Evolutionary conservation across 2,797 vertebrate genomes (phyloP).

Genomic region (Pantherophis vulpinus): DNA sequence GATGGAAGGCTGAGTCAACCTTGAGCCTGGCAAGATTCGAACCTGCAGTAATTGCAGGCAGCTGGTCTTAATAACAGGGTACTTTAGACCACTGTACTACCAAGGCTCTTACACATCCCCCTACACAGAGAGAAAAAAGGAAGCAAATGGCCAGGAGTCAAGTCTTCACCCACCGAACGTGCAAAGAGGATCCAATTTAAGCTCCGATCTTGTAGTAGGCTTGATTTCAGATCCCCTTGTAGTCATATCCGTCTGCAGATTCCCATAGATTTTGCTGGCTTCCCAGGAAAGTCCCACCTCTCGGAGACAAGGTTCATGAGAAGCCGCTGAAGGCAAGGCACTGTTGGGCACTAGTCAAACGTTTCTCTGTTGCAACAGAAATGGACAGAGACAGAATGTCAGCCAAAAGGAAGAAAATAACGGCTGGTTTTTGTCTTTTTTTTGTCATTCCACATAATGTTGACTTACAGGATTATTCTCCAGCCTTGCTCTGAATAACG

Average conservation of each 20-base stretch:
- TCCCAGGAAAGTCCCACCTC: neutral
- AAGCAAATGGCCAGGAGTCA: neutral
- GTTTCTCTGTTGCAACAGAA: neutral
- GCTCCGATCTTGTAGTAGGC: neutral
- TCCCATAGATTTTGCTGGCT: neutral
- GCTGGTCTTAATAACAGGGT: too few relatives aligned
- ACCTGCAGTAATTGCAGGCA: too few relatives aligned
- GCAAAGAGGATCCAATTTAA: neutral
- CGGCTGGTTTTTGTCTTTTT: neutral
- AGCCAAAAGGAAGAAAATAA: neutral
- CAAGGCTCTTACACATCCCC: too few relatives aligned
- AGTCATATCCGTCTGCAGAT: neutral
- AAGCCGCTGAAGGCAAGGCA: neutral
- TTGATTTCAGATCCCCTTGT: neutral
- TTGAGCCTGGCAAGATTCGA: too few relatives aligned
- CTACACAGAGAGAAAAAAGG: neutral
- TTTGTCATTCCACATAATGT: neutral
- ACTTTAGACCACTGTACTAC: too few relatives aligned
- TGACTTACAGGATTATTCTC: neutral
- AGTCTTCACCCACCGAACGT: neutral
- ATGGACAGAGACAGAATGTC: neutral
- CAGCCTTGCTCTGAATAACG: neutral
- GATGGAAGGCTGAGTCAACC: too few relatives aligned
- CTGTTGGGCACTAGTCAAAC: neutral
- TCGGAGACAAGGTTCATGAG: neutral